A percentile compares a stretch with the other conserved stretches of the same genome.
These are phyloP conservation scores for Eurystomus glaucurus DNA, from an alignment of 2,797 vertebrate genomes.

Conservation along the genomic window DNA sequence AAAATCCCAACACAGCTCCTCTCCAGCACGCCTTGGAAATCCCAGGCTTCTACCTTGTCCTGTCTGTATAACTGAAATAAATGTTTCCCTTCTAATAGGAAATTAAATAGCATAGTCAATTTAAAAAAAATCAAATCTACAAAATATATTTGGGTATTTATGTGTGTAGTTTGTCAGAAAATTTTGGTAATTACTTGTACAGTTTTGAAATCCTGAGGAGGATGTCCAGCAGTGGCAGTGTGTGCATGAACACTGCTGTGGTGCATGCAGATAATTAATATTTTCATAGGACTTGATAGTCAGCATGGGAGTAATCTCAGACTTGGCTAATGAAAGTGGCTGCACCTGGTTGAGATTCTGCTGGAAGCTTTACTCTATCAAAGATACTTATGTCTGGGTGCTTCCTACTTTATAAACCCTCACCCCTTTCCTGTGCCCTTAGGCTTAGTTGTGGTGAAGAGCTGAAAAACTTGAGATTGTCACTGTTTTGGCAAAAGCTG, in stretches of 20 bases:
- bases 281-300: constrained; percentile 50
- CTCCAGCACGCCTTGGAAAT: background rate
- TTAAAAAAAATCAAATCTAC: background rate
- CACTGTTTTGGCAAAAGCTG: background rate
- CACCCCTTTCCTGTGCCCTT: background rate
- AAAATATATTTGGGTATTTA: background rate
- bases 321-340: constrained; percentile 53
- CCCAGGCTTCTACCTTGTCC: background rate
- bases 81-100: background rate
- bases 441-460: background rate
- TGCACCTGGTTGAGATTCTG: constrained; percentile 62
- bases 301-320: constrained; percentile 52
- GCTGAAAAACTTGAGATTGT: background rate
- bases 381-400: constrained; percentile 8
- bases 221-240: background rate
- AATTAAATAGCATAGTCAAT: background rate
- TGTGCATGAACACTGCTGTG: background rate
- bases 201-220: background rate
- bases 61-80: background rate
- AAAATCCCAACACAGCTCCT: background rate
- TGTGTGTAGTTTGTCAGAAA: background rate
- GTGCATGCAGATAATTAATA: constrained; percentile 7
- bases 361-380: constrained; percentile 54
- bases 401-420: constrained; percentile 15
- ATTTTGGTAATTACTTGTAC: background rate